phyloP scores from a whole-genome alignment of 2,888 invertebrate species.

The Drosophila colorata region DNA sequence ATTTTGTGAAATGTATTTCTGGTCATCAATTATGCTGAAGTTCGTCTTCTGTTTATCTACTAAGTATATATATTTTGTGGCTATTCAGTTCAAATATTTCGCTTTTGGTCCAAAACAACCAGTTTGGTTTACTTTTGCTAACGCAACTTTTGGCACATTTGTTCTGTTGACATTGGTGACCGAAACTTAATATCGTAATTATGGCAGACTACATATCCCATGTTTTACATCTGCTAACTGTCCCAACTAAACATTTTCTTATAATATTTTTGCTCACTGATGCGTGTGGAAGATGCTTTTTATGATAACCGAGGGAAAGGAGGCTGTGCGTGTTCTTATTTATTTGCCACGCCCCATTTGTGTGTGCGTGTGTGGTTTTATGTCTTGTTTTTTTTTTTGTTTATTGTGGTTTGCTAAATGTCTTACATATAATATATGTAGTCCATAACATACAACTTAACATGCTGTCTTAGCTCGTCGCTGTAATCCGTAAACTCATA shows the following conservation, averaged over 20 bases:
- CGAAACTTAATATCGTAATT: constrained; percentile 16
- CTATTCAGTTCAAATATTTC: neutral
- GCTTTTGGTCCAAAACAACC: neutral
- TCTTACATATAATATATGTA: constrained; percentile 33
- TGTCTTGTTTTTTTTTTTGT: constrained; percentile 18
- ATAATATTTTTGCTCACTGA: neutral
- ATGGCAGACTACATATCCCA: constrained; percentile 7
- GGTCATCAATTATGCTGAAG: no score
- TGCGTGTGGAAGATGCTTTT: constrained; percentile 7
- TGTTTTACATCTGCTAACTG: constrained; percentile 6
- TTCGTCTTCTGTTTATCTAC: no score
- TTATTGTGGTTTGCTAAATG: constrained; percentile 46
- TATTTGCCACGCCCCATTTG: neutral
- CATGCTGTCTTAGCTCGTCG: constrained; percentile 58
- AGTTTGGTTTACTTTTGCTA: neutral
- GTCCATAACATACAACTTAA: constrained; percentile 54
- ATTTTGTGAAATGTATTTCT: no score
- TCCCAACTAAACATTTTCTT: constrained; percentile 1
- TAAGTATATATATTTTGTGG: no score
- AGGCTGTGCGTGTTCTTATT: constrained; percentile 8
- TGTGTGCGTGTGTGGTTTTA: constrained; percentile 2
- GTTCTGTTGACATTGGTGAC: constrained; percentile 10
- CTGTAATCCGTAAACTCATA: constrained; percentile 33
- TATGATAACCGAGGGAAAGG: constrained; percentile 18
- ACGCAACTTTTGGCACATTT: neutral